Percentiles rank a stretch among this genome's conserved stretches.
Evolutionary conservation across 2,888 invertebrate species (phyloP).

Genomic region (Oxystoma pomonae): DNA sequence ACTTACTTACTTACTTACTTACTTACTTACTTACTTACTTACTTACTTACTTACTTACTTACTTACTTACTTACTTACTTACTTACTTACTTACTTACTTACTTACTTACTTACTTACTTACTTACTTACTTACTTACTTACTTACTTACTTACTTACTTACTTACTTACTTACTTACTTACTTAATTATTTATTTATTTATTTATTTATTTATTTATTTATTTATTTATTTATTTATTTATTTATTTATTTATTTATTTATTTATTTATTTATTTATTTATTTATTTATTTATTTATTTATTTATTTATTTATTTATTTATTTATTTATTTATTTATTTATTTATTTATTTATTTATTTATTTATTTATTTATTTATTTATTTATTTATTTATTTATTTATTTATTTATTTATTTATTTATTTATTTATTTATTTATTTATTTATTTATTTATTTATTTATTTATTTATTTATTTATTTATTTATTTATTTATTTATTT

Average conservation of each 20-base stretch:
- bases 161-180: slow-evolving; percentile 6
- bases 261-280: slow-evolving; percentile 9
- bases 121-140: slow-evolving; percentile 6
- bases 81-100: slow-evolving; percentile 6
- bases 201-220: slow-evolving; percentile 9
- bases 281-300: slow-evolving; percentile 9
- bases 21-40: slow-evolving; percentile 6
- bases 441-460: slow-evolving; percentile 9
- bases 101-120: slow-evolving; percentile 6
- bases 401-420: slow-evolving; percentile 9
- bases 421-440: slow-evolving; percentile 9
- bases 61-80: slow-evolving; percentile 6
- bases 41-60: slow-evolving; percentile 6
- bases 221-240: slow-evolving; percentile 9
- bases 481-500: slow-evolving; percentile 5
- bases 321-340: slow-evolving; percentile 9
- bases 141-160: slow-evolving; percentile 6
- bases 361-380: slow-evolving; percentile 9
- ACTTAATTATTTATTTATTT: slow-evolving; percentile 8
- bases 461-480: slow-evolving; percentile 6
- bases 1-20: slow-evolving; percentile 6
- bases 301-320: slow-evolving; percentile 9
- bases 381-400: slow-evolving; percentile 9
- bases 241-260: slow-evolving; percentile 9
- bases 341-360: slow-evolving; percentile 9